phyloP scores from a whole-genome alignment of 2,888 invertebrate species.

The Pasiphila rectangulata region DNA sequence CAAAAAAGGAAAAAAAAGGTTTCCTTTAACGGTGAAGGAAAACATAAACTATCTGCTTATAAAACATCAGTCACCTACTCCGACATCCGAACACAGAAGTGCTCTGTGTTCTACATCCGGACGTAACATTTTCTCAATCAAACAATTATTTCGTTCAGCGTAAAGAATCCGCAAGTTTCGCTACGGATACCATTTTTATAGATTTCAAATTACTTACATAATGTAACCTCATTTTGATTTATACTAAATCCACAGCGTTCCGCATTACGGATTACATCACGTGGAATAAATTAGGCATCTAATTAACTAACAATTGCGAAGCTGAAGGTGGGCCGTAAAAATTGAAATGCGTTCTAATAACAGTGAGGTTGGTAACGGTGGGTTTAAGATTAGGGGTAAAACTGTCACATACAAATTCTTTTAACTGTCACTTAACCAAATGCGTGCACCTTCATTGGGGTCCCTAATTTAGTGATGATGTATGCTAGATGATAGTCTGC shows the following conservation, averaged over 20 bases:
- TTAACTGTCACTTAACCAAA: no score
- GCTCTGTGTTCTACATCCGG: background rate
- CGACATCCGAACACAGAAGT: background rate
- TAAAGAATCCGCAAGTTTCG: background rate
- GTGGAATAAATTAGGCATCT: slow-evolving; percentile 20
- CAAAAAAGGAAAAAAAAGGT: no score
- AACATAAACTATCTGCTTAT: no score
- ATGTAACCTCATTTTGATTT: slow-evolving; percentile 11
- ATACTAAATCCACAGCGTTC: slow-evolving; percentile 5
- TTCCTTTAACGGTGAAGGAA: no score
- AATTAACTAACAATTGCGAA: slow-evolving; percentile 14
- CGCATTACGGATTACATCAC: slow-evolving; percentile 20
- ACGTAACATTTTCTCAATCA: background rate
- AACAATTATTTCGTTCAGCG: slow-evolving; percentile 4
- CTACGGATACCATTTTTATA: slow-evolving; percentile 1
- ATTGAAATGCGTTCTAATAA: slow-evolving; percentile 21
- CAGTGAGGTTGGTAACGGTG: no score
- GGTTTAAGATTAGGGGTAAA: no score
- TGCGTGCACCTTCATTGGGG: no score
- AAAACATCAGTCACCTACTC: no score
- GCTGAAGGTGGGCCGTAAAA: slow-evolving; percentile 24
- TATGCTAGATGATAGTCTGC: no score
- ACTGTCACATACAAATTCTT: no score
- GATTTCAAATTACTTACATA: slow-evolving; percentile 13
- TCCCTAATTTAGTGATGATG: no score